phyloP scores from a whole-genome alignment of 2,797 vertebrate species.

The Lithobates sylvaticus region DNA sequence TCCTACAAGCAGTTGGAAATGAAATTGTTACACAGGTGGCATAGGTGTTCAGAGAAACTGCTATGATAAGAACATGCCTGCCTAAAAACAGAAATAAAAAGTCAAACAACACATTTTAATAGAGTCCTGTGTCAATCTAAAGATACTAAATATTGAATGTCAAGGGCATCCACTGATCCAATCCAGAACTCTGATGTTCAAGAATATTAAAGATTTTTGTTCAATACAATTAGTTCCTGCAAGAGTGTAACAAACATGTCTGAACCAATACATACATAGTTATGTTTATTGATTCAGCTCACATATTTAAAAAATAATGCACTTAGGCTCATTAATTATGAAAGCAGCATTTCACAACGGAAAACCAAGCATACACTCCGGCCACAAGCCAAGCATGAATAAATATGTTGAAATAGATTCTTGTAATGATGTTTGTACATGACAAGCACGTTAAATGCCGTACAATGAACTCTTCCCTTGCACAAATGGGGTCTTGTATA shows the following conservation, averaged over 20 bases:
- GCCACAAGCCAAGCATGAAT: background rate
- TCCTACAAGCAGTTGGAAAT: too few relatives aligned
- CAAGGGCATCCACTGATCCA: background rate
- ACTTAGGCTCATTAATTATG: slow-evolving; percentile 25
- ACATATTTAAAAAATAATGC: background rate
- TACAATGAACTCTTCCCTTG: background rate
- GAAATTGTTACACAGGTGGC: too few relatives aligned
- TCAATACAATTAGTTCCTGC: background rate
- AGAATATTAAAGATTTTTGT: background rate
- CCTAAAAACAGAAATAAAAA: too few relatives aligned
- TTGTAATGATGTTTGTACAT: slow-evolving; percentile 16
- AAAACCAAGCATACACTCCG: background rate
- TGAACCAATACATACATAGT: background rate
- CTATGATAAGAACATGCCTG: too few relatives aligned
- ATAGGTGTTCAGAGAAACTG: too few relatives aligned
- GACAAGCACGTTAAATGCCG: slow-evolving; percentile 3
- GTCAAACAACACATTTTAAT: too few relatives aligned
- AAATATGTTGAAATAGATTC: slow-evolving; percentile 12
- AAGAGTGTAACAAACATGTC: background rate
- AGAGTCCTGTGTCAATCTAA: too few relatives aligned
- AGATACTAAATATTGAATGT: too few relatives aligned
- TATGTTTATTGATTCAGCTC: slow-evolving; percentile 19
- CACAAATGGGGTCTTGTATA: background rate
- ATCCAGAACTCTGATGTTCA: background rate
- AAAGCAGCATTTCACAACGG: background rate